These are phyloP conservation scores for Beris morrisii DNA, from an alignment of 2,888 invertebrate genomes.

Conservation along the genomic window DNA sequence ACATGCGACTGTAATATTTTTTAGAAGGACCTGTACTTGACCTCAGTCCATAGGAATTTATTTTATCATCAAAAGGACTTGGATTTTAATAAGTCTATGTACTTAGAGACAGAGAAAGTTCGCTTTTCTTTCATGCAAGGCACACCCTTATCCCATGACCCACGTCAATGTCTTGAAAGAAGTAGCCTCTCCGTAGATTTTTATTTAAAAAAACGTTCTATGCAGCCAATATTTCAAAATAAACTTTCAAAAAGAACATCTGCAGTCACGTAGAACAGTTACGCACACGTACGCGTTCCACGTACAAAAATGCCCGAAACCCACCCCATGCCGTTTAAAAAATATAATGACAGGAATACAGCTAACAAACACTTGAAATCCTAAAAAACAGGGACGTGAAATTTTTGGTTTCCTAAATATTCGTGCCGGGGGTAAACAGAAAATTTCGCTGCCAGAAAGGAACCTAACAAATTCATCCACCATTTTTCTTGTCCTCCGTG, in stretches of 20 bases:
- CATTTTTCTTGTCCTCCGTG: constrained; percentile 27
- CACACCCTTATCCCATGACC: too few species aligned
- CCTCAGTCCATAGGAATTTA: too few species aligned
- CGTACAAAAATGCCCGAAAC: neutral
- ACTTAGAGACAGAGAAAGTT: too few species aligned
- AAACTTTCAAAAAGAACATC: neutral
- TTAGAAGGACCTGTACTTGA: too few species aligned
- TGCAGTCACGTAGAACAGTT: constrained; percentile 12
- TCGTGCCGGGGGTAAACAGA: constrained; percentile 25
- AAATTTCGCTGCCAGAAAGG: constrained; percentile 24
- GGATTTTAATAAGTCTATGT: too few species aligned
- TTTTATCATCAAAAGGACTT: too few species aligned
- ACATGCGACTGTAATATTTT: too few species aligned
- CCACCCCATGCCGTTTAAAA: neutral
- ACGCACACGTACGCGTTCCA: neutral
- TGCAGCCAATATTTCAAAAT: too few species aligned
- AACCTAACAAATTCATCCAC: constrained; percentile 31
- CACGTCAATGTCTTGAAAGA: too few species aligned
- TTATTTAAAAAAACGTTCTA: too few species aligned
- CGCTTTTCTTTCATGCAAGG: too few species aligned
- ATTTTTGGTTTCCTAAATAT: constrained; percentile 25
- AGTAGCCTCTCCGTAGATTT: too few species aligned
- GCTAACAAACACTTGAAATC: constrained; percentile 3
- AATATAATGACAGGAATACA: neutral
- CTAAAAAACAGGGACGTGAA: constrained; percentile 8